Evolutionary conservation across 2,797 vertebrate species (phyloP), one percentile per base, ranked within the genome.

Genomic region (Xiphophorus birchmanni): DNA sequence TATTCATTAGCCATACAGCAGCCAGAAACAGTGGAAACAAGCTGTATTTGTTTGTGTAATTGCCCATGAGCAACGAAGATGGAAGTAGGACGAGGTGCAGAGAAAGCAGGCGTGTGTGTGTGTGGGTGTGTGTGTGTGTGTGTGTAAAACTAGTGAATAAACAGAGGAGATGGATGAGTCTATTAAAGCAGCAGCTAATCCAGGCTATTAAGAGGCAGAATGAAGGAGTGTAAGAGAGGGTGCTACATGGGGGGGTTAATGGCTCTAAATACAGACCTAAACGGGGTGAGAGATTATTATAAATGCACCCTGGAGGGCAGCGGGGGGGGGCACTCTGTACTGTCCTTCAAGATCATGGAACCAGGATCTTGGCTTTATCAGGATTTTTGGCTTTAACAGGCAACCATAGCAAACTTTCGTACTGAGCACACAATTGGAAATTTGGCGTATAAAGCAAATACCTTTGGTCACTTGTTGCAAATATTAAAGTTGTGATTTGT

Each of bases 11-110:
- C 80, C 84, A n/a, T 78, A 84, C 63, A 85, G 79, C 17, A 47
- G 86, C 80, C 56, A 71, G 83, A 88, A 83, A 32, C 84, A 74
- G 78, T 42, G 89, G 82, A 89, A 92, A 94, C 86, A 93, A 93
- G 94, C 88, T 79, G 92, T 84, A 92, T 94, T 93, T 94, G 94
- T 92, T 92, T 93, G 92, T 93, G 91, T 94, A 95, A 95, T 95
- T 95, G 93, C 88, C 93, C 94, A 87, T 95, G 92, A 94, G 92
- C 86, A 72, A 54, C 84, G 80, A 82, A 85, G 91, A 88, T 63
- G 80, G 84, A 78, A 74, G 48, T 83, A 82, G 84, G 74, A 58
- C 42, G 82, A 74, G 73, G 80, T 63, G 73, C 69, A 76, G 80
- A 52, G 75, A 80, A 77, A 72, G 58, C 52, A 80, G 76, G 84